A percentile compares a stretch with the other conserved stretches of the same genome.
phyloP scores from a whole-genome alignment of 2,113 vertebrate genomes.

The Dasypus novemcinctus region DNA sequence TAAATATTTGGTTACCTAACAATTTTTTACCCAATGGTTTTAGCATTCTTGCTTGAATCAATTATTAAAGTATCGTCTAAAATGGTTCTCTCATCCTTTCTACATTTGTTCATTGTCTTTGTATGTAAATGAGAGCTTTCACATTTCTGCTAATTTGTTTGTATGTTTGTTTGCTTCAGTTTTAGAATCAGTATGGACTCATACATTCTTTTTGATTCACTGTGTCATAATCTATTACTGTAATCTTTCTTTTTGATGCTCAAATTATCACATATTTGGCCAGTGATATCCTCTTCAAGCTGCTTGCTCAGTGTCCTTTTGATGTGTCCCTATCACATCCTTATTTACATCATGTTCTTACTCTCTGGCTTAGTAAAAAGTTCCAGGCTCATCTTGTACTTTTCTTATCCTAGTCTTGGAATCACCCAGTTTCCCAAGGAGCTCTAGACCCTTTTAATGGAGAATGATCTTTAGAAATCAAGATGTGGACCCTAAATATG shows the following conservation, averaged over 20 bases:
- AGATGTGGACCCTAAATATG: not conserved
- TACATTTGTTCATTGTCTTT: not conserved
- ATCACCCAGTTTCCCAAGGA: not conserved
- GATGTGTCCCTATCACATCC: not conserved
- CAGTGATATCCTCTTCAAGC: not conserved
- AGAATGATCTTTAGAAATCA: not conserved
- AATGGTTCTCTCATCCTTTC: not conserved
- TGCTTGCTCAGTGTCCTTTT: not conserved
- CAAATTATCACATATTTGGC: not conserved
- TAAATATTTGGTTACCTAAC: not conserved
- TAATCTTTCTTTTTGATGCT: not conserved
- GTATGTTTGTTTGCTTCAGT: not conserved
- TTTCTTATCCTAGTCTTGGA: not conserved
- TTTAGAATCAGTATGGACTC: not conserved
- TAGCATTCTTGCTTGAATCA: not conserved
- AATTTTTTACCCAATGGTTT: not conserved
- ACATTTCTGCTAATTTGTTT: not conserved
- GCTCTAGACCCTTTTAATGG: not conserved
- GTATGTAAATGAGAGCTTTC: not conserved
- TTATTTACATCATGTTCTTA: not conserved
- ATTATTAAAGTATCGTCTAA: not conserved
- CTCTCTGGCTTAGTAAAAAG: not conserved
- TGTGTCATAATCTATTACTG: not conserved
- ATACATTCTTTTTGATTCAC: not conserved
- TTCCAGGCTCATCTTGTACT: not conserved